Evolutionary conservation across 1,140 invertebrate genomes (phyloP).

Genomic region (Brachionus rubens): DNA sequence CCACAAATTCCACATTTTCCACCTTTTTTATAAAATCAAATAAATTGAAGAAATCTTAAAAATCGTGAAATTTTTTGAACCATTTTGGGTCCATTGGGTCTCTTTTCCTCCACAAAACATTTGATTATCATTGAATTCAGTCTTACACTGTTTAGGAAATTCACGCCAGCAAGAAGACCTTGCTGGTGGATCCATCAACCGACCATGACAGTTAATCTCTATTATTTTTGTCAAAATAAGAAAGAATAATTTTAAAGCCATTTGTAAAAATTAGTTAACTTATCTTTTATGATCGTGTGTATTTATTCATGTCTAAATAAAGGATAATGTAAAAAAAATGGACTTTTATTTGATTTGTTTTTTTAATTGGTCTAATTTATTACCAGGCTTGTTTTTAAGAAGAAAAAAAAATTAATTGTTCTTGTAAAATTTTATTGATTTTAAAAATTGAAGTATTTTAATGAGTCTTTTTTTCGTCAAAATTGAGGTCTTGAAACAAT

Average conservation of each 20-base stretch:
- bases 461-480: conserved; percentile 27
- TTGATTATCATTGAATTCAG: conserved; percentile 84
- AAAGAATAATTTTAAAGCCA: background rate
- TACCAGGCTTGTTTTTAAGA: too few relatives aligned
- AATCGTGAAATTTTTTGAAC: background rate
- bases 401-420: too few relatives aligned
- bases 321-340: background rate
- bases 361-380: too few relatives aligned
- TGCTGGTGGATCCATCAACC: conserved; percentile 40
- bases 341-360: too few relatives aligned
- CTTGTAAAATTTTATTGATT: too few relatives aligned
- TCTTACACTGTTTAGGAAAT: conserved; percentile 53
- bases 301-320: background rate
- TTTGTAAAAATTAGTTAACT: background rate
- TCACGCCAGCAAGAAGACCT: conserved; percentile 67
- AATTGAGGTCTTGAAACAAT: conserved; percentile 29
- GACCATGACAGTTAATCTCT: background rate
- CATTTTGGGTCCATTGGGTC: conserved; percentile 51
- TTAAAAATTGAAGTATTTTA: background rate
- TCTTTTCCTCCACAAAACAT: conserved; percentile 80
- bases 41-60: background rate
- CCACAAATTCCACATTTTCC: conserved; percentile 45
- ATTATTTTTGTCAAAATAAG: background rate
- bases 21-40: background rate
- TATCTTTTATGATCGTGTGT: background rate